phyloP scores from a whole-genome alignment of 2,888 invertebrate species.

The Gandaritis pyraliata region DNA sequence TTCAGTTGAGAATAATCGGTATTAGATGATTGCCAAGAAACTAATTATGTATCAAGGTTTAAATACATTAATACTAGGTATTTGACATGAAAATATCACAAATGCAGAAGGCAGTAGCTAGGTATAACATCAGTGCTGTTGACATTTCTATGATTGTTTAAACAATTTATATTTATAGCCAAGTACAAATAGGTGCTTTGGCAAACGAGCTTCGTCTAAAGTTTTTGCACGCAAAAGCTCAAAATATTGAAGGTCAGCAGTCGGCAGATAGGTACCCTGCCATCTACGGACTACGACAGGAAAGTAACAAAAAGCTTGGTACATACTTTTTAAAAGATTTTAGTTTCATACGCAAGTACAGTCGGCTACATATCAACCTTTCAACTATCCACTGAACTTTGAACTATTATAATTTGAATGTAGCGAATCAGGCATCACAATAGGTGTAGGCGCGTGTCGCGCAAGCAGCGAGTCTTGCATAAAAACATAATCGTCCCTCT shows the following conservation, averaged over 20 bases:
- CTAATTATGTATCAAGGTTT: conserved; percentile 55
- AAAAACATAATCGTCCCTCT: too few species aligned
- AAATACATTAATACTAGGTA: conserved; percentile 40
- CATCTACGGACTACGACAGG: not conserved
- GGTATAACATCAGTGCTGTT: conserved; percentile 10
- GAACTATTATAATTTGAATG: too few species aligned
- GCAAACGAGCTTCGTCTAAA: conserved; percentile 23
- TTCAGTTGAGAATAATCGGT: conserved; percentile 62
- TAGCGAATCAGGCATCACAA: too few species aligned
- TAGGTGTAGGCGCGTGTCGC: too few species aligned
- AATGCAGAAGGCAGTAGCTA: conserved; percentile 48
- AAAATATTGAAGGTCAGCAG: not conserved
- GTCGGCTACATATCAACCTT: too few species aligned
- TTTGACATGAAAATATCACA: conserved; percentile 60
- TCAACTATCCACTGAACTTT: too few species aligned
- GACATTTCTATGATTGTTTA: conserved; percentile 7
- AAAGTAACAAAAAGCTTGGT: too few species aligned
- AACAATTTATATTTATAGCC: conserved; percentile 8
- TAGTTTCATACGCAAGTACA: too few species aligned
- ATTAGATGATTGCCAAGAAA: conserved; percentile 59
- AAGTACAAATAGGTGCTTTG: conserved; percentile 18
- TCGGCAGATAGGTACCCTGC: not conserved
- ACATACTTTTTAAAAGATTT: too few species aligned
- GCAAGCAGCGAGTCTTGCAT: too few species aligned
- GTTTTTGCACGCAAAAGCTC: conserved; percentile 12